phyloP scores from a whole-genome alignment of 2,113 vertebrate genomes.

The Caloenas nicobarica region DNA sequence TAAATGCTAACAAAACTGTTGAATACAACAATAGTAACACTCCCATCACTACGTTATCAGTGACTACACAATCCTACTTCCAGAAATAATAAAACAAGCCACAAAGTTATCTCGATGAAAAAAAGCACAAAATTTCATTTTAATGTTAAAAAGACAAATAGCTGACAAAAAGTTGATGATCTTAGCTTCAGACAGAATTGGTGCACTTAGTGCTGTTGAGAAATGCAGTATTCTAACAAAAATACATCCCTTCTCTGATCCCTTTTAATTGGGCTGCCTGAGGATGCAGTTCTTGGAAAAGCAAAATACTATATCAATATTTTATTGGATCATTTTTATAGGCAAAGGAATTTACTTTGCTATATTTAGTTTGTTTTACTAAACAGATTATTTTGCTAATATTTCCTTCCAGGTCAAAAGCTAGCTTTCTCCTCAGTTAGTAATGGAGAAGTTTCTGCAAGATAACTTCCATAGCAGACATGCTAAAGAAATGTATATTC shows the following conservation, averaged over 20 bases:
- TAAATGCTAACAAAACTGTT: not conserved
- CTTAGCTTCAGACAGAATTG: not conserved
- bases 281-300: not conserved
- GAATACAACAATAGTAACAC: not conserved
- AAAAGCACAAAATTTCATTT: not conserved
- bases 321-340: not conserved
- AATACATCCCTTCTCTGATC: not conserved
- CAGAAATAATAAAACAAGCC: not conserved
- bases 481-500: not conserved
- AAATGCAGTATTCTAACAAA: not conserved
- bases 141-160: not conserved
- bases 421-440: not conserved
- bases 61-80: not conserved
- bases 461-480: not conserved
- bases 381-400: not conserved
- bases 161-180: not conserved
- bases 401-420: not conserved
- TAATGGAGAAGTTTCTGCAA: not conserved
- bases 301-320: not conserved
- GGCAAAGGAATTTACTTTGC: not conserved
- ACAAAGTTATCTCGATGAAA: not conserved
- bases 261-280: not conserved
- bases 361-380: not conserved
- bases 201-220: not conserved
- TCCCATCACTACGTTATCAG: not conserved